These are phyloP conservation scores for Ciona savignyi DNA, from an alignment of 23 tunicate genomes.

Conservation along the genomic window DNA sequence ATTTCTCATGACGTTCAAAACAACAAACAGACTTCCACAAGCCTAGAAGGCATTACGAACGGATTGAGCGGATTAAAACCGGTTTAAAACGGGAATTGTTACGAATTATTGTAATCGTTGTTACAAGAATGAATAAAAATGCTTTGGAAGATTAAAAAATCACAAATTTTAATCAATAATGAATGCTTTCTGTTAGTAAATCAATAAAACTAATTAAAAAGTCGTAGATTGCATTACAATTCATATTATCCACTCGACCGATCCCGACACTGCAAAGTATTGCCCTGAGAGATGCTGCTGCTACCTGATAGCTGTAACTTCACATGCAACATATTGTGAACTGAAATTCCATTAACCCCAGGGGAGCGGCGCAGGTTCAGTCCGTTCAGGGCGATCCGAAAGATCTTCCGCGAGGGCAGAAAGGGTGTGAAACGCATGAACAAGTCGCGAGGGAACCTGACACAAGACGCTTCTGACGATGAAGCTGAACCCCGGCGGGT, in stretches of 20 bases:
- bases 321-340: not conserved
- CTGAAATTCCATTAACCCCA: not conserved
- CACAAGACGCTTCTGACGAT: not conserved
- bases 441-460: not conserved
- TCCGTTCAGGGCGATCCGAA: not conserved
- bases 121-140: no score
- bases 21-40: no score
- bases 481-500: not conserved
- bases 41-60: no score
- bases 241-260: no score
- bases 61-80: no score
- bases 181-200: not conserved
- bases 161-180: not conserved
- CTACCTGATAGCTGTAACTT: not conserved
- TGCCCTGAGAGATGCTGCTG: no score
- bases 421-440: not conserved
- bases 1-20: no score
- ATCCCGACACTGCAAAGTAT: no score
- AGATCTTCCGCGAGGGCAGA: not conserved
- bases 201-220: not conserved
- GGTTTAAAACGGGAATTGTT: not conserved
- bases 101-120: no score
- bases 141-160: no score
- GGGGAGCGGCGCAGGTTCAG: constrained; percentile 1
- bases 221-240: no score